Base-by-base conservation (phyloP, 2,113 vertebrate genomes). In the Xiphophorus couchianus region DNA sequence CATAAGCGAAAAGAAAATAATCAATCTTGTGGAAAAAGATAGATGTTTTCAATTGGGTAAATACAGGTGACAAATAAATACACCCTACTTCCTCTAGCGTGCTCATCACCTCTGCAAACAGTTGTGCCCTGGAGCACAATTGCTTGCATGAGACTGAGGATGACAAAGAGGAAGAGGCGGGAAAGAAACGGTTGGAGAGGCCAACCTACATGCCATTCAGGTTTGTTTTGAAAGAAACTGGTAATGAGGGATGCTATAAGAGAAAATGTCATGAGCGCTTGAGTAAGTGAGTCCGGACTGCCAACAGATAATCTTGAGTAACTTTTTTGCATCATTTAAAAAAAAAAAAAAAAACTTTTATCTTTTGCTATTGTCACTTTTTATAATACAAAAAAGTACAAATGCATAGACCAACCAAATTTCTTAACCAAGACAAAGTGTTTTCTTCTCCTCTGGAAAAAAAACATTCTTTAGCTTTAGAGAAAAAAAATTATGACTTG, bases 211-310 rank as follows among this genome's bases (percentile, higher is more conserved):
- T 77, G 88, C 84, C 84, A 86, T 77, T 88, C 86, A 90, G 74
- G 82, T 90, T 88, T 89, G 86, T 90, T 90, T 86, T 85, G 61
- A 91, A 62, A 63, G 27, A 51, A 62, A 67, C 35, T 78, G 79
- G 1, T 19, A 48, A 84, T 82, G 79, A 80, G 88, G 77, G 81
- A 69, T 69, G 66, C 29, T 62, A 70, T 48, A 3, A 69, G 9
- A 22, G 17, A 77, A 31, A 1, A 39, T 28, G 69, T 66, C 13
- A 71, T 70, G 12, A 29, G 7, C 51, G 11, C 39, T 64, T 51
- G 48, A 78, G 74, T 69, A 84, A 70, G 31, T 83, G 39, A 67
- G 75, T 61, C 58, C 71, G 25, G 3, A 35, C 25, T 35, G n/a
- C 13, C 69, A 61, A 74, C n/a, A 19, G 51, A 13, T 70, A 42